Evolutionary conservation across 2,888 invertebrate species (phyloP).

Genomic region (Melikaiella ostensackeni): DNA sequence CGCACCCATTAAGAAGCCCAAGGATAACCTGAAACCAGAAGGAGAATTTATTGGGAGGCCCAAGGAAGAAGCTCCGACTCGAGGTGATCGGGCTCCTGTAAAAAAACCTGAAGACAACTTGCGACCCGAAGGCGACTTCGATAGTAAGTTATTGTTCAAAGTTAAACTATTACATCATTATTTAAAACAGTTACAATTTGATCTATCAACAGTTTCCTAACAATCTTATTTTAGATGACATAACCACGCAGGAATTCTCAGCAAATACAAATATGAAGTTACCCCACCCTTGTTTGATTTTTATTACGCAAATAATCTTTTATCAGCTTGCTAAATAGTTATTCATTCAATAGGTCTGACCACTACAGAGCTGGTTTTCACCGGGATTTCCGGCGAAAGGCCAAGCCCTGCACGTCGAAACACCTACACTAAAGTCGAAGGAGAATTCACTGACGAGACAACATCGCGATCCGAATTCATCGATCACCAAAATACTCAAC

Average conservation of each 20-base stretch:
- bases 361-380: conserved; percentile 84
- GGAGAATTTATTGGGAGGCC: conserved; percentile 78
- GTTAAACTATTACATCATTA: not conserved
- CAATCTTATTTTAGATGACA: not conserved
- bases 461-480: conserved; percentile 84
- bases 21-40: conserved; percentile 81
- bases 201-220: conserved; percentile 43
- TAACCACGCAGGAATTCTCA: not conserved
- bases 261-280: conserved; percentile 25
- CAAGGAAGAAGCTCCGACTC: conserved; percentile 57
- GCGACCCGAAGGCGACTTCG: conserved; percentile 79
- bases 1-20: conserved; percentile 71
- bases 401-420: conserved; percentile 84
- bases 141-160: conserved; percentile 43
- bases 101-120: conserved; percentile 77
- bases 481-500: conserved; percentile 81
- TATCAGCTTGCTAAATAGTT: conserved; percentile 19
- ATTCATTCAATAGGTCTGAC: conserved; percentile 80
- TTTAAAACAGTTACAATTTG: not conserved
- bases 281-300: conserved; percentile 19
- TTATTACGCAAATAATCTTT: conserved; percentile 18
- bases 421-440: conserved; percentile 88
- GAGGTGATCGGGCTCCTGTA: conserved; percentile 61
- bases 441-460: conserved; percentile 85
- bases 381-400: conserved; percentile 81